These are phyloP conservation scores for Isichthys henryi DNA, from an alignment of 2,113 vertebrate genomes.

Conservation along the genomic window DNA sequence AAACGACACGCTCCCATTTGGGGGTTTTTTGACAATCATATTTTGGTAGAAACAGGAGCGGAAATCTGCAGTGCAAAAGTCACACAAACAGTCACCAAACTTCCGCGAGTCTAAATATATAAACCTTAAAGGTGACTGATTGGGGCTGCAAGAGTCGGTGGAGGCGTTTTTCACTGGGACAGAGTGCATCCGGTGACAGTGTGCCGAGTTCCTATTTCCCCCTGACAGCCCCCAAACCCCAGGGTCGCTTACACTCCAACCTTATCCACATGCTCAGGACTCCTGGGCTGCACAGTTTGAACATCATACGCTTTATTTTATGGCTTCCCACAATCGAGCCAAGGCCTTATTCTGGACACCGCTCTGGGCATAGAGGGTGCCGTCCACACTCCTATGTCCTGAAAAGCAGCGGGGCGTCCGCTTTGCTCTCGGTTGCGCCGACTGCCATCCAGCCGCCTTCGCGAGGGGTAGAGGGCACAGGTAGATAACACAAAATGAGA, in stretches of 20 bases:
- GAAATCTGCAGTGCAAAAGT: background rate
- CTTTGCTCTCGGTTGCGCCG: background rate
- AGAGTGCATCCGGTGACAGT: background rate
- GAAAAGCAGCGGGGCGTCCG: background rate
- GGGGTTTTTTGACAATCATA: background rate
- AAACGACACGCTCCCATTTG: background rate
- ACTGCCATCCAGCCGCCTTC: background rate
- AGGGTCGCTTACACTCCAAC: background rate
- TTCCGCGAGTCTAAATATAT: background rate
- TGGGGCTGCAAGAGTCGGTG: background rate
- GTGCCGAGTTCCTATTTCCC: background rate
- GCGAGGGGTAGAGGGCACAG: background rate
- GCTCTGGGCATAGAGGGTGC: background rate
- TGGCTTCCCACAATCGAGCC: background rate
- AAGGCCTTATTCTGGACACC: background rate
- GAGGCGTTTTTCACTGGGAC: background rate
- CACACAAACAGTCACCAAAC: background rate
- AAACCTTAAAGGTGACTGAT: background rate
- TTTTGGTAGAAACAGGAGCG: background rate
- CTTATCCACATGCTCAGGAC: background rate
- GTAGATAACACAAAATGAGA: background rate
- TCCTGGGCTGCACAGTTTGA: background rate
- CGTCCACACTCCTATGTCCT: background rate
- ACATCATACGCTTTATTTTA: background rate
- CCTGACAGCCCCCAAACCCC: background rate